phyloP scores from a whole-genome alignment of 2,888 invertebrate species.

The Cephus nigrinus region DNA sequence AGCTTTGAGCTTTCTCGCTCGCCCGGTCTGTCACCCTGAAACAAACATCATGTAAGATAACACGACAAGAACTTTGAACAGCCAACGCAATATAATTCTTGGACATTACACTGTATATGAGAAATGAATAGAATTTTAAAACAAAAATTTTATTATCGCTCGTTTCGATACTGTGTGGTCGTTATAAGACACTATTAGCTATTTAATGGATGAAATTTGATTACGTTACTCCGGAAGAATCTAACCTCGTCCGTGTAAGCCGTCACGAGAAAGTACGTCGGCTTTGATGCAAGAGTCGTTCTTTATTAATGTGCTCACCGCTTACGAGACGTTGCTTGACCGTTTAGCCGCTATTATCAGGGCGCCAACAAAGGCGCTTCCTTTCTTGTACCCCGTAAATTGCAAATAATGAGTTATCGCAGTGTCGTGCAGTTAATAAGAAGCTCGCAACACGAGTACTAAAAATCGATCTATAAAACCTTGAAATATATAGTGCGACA shows the following conservation, averaged over 20 bases:
- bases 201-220: neutral
- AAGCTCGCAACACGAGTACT: neutral
- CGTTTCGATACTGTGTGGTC: neutral
- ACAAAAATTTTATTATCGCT: neutral
- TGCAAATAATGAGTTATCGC: neutral
- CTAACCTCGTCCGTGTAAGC: neutral
- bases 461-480: neutral
- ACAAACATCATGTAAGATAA: neutral
- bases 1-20: constrained; percentile 10
- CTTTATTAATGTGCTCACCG: neutral
- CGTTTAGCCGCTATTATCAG: neutral
- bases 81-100: neutral
- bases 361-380: neutral
- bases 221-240: neutral
- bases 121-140: neutral
- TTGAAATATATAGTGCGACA: neutral
- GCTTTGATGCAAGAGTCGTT: neutral
- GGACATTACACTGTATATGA: neutral
- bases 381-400: neutral
- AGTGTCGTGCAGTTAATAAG: neutral
- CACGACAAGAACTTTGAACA: neutral
- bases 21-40: neutral
- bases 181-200: neutral
- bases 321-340: neutral
- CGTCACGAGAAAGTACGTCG: neutral